Percentiles rank a stretch among this genome's conserved stretches.
Conservation (phyloP, 2,113 vertebrate species). For the Sphyrna mokarran region DNA sequence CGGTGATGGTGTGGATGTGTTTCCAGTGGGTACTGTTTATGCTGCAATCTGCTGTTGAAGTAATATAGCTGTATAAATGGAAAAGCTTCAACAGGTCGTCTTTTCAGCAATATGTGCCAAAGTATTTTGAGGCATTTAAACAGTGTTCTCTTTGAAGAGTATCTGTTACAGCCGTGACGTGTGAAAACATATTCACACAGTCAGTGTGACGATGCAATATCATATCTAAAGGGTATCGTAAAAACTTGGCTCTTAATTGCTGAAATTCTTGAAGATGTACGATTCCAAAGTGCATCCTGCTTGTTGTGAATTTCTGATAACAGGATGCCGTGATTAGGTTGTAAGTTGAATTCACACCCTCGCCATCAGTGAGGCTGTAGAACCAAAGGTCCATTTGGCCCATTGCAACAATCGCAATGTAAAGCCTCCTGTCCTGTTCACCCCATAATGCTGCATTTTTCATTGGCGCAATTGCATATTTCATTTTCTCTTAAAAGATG, state of each 20-base stretch:
- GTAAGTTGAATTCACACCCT: not conserved
- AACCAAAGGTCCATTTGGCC: not conserved
- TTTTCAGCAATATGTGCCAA: not conserved
- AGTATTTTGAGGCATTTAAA: not conserved
- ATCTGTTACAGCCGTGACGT: not conserved
- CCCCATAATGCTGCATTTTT: not conserved
- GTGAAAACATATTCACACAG: not conserved
- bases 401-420: not conserved
- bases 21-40: too few relatives aligned
- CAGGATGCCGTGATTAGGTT: not conserved
- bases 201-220: not conserved
- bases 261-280: not conserved
- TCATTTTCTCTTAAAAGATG: not conserved
- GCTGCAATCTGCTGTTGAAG: too few relatives aligned
- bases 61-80: too few relatives aligned
- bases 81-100: too few relatives aligned
- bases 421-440: not conserved
- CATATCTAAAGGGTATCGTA: not conserved
- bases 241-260: not conserved
- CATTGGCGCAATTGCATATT: not conserved
- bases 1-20: too few relatives aligned
- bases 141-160: not conserved
- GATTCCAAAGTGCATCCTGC: not conserved
- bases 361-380: not conserved
- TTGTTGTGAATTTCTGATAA: not conserved